Evolutionary conservation across 2,888 invertebrate species (phyloP), one percentile per base, ranked within the genome.

Genomic region (Arrhopalites spinosus): DNA sequence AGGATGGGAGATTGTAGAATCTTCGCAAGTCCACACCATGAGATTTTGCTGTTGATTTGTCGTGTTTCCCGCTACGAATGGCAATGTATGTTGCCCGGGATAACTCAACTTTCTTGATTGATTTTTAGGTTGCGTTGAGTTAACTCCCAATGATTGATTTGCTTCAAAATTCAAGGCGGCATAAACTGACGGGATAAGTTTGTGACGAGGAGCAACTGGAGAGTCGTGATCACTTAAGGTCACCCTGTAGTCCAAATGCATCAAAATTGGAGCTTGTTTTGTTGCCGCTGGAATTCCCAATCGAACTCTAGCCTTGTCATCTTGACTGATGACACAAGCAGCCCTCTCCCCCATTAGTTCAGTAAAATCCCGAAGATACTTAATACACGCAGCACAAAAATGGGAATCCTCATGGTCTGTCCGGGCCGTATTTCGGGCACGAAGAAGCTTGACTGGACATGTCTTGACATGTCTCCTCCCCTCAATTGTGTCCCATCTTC

Each of bases 21-120:
- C 23, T 8, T 20, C 83, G 76, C 1, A 85, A 80, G 72, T 85
- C 84, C 25, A 17, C 20, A 20, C 81, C 80, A 78, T 85, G 85
- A 23, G 81, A 78, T 47, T 69, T 66, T 36, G 84, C 83, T 27
- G 81, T 83, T 13, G 82, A 83, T 17, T 79, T 80, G 53, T 78
- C 80, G 74, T 84, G 84, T 75, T 84, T 84, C 2, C 82, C 84
- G 72, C 81, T 81, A 17, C 84, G 59, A 17, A 86, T 84, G 11
- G 85, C 84, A 59, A 86, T 82, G 81, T 85, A 85, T 71, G 86
- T 87, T 70, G 86, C 17, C 86, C 86, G 74, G 83, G 84, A 53
- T 63, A 66, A 3, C 20, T 20, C 15, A 66, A 5, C n/a, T 63
- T 36, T 30, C 30, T 20, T 13, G 23, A 13, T n/a, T 63, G 27